Base-by-base conservation (phyloP, 2,888 invertebrate genomes). In the Barypeithes pellucidus region DNA sequence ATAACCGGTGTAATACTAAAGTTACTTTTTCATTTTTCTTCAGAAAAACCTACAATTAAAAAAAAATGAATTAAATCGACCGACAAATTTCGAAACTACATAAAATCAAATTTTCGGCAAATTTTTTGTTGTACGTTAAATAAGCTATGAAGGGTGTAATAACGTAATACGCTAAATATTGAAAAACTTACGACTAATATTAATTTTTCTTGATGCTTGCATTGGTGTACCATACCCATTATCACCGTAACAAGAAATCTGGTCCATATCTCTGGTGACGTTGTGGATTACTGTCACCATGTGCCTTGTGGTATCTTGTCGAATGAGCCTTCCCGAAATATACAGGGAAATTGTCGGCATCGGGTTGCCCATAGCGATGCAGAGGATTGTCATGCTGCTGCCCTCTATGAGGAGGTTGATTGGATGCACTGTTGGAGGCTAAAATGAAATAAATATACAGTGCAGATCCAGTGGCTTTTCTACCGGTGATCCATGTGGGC, bases 241-340 rank as follows among this genome's bases (percentile, higher is more conserved):
- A 86, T 95, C 95, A 0, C 94, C 95, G 85, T 94, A 95, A 84
- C 95, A 95, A 0, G 94, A 93, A 75, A 95, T 93, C 84, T 94
- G 92, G 82, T 94, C 92, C 94, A 95, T 95, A 84, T 94, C 94
- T 1, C 93, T 88, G 0, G 94, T 94, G 11, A 95, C 93, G 84
- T 95, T 95, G 83, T 94, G 92, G 74, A 95, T 92, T n/a, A 93
- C 92, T 0, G 95, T 94, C 47, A 95, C 94, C 93, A 95, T 93
- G 85, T 95, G 95, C 0, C 95, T 88, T 0, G 94, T 94, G 39
- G 91, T 92, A 76, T 94, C 94, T 85, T 95, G 94, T 0, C 93
- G 88, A n/a, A 95, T 92, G n/a, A 95, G 88, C 70, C 91, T 86
- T 81, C 93, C 93, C 73, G 92, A 91, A 73, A 95, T 92, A 83